These are phyloP conservation scores for Apeltes quadracus DNA, from an alignment of 2,113 vertebrate genomes.

Conservation along the genomic window DNA sequence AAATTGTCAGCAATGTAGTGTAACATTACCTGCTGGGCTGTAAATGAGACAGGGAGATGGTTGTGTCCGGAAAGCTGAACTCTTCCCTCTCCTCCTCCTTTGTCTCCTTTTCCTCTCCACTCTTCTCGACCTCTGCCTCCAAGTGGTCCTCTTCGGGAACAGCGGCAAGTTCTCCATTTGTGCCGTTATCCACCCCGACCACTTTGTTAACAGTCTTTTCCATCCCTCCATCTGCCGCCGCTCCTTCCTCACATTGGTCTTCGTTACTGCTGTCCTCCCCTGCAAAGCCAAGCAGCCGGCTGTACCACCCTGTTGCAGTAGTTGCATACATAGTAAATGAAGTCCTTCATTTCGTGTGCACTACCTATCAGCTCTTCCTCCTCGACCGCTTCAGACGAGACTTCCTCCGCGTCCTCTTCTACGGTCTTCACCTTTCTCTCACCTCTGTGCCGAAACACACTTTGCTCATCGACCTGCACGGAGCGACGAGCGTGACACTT, in stretches of 20 bases:
- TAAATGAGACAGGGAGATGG: conserved; percentile 92
- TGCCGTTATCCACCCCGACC: not conserved
- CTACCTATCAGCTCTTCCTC: conserved; percentile 89
- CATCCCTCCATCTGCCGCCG: conserved; percentile 18
- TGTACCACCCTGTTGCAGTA: not conserved
- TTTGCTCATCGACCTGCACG: conserved; percentile 91
- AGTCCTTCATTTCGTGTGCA: not conserved
- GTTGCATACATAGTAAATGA: not conserved
- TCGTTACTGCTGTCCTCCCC: conserved; percentile 79
- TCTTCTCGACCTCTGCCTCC: conserved; percentile 26
- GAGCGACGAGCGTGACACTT: not conserved
- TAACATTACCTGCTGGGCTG: conserved; percentile 85
- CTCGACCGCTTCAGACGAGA: conserved; percentile 82
- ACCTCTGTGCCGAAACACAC: conserved; percentile 88
- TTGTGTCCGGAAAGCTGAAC: conserved; percentile 89
- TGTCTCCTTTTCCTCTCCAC: conserved; percentile 16
- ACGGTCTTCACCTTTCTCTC: conserved; percentile 90
- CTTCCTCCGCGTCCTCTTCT: conserved; percentile 89
- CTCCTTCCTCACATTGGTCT: conserved; percentile 56
- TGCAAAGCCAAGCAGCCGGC: conserved; percentile 27
- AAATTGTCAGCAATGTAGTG: not conserved
- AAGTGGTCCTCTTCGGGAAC: conserved; percentile 17
- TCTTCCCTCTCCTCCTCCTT: conserved; percentile 61
- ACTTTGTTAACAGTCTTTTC: conserved; percentile 5
- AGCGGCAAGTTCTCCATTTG: conserved; percentile 12